Base-by-base conservation (phyloP, 2,888 invertebrate species). In the Synanthedon myopaeformis region DNA sequence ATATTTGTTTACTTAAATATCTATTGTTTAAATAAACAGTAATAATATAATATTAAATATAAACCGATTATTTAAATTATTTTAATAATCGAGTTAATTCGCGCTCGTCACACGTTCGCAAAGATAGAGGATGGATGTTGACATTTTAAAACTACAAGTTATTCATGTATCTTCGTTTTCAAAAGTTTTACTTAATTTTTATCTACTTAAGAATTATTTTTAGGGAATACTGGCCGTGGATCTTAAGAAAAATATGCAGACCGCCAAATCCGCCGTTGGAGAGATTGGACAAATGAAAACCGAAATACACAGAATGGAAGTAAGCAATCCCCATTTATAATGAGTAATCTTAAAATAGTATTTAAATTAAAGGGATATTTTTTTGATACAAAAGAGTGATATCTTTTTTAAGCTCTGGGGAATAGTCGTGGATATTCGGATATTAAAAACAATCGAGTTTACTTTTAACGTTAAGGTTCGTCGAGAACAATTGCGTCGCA, bases 261-360 rank as follows among this genome's bases (percentile, higher is more conserved):
- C 90, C 42, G 93, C 94, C 54, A 89, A 89, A 55, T 88, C 90
- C 0, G 79, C 88, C 2, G 90, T 88, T 4, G 93, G 95, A 2
- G 95, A 95, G 72, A 89, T 94, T 17, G 91, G 91, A 0, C 88
- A 88, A 41, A 95, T 95, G 94, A 92, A 90, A 69, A 89, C 86
- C 45, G 95, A 96, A 85, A 95, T 96, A 66, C 95, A 95, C 64
- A 89, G 93, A 61, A 95, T 95, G 95, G 91, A 93, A 78, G 93
- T 94, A 72, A 81, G 57, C 28, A 35, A 45, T 35, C 8, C 35
- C 10, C 35, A 10, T 35, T 35, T 10, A 35, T 10, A 35, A 35
- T 23, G 23, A 23, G 23, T 23, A 23, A 5, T 23, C 1, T 23
- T 23, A 23, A 23, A 41, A 13, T 41, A 45, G 4, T 45, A 45